These are phyloP conservation scores for Micrasema longulum DNA, from an alignment of 1,140 invertebrate genomes.

Conservation along the genomic window DNA sequence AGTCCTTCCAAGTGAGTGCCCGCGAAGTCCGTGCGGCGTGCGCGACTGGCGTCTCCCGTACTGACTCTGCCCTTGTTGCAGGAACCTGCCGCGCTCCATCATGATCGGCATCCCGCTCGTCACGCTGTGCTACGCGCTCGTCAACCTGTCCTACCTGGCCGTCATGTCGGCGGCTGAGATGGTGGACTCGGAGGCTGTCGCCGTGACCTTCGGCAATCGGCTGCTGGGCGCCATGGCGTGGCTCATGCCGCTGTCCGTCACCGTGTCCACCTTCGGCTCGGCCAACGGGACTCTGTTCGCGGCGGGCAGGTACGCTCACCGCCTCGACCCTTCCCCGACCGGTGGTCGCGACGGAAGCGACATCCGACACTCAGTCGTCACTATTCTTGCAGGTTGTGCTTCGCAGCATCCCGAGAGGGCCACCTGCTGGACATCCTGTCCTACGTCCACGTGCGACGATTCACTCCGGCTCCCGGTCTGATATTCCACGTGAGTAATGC, in stretches of 20 bases:
- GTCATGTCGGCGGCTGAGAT: slow-evolving; percentile 96
- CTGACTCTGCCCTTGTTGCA: slow-evolving; percentile 58
- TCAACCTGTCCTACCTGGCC: slow-evolving; percentile 96
- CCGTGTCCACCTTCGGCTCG: slow-evolving; percentile 96
- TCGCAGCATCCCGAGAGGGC: slow-evolving; percentile 93
- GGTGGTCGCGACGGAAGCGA: too few species aligned
- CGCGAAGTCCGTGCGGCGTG: neutral
- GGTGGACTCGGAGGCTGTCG: slow-evolving; percentile 95
- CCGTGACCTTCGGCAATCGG: slow-evolving; percentile 91
- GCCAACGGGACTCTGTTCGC: slow-evolving; percentile 96
- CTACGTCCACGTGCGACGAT: slow-evolving; percentile 90
- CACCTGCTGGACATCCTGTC: slow-evolving; percentile 93
- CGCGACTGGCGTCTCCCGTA: neutral
- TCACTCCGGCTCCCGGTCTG: slow-evolving; percentile 95
- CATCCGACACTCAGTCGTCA: too few species aligned
- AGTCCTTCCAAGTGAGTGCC: slow-evolving; percentile 90
- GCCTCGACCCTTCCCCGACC: too few species aligned
- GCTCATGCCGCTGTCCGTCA: slow-evolving; percentile 95
- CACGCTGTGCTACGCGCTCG: slow-evolving; percentile 94
- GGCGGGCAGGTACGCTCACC: slow-evolving; percentile 84
- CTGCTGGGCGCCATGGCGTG: slow-evolving; percentile 88
- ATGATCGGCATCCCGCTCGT: slow-evolving; percentile 96
- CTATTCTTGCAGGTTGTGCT: slow-evolving; percentile 90
- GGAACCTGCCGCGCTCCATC: slow-evolving; percentile 95
- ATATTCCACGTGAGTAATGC: slow-evolving; percentile 87